phyloP scores from a whole-genome alignment of 2,797 vertebrate genomes.

The Falco berigora region DNA sequence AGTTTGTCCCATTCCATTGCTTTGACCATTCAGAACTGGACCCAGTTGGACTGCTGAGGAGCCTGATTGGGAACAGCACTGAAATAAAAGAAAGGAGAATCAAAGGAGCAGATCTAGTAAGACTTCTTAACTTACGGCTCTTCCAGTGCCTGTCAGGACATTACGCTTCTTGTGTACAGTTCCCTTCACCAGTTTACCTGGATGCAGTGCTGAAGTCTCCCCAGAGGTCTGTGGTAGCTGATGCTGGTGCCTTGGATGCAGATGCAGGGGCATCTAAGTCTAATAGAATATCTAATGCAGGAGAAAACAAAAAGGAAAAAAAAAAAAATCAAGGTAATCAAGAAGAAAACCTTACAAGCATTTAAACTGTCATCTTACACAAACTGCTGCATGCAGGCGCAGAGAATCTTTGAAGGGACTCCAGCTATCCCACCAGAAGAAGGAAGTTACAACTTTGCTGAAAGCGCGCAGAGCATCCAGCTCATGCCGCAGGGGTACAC shows the following conservation, averaged over 20 bases:
- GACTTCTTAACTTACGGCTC: background rate
- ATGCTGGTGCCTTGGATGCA: conserved; percentile 67
- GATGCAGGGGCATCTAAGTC: conserved; percentile 84
- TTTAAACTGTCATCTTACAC: background rate
- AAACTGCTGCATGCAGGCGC: background rate
- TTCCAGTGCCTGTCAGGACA: background rate
- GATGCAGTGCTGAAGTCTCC: conserved; percentile 87
- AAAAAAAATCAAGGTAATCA: background rate
- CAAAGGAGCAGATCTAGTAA: background rate
- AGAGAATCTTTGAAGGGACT: background rate
- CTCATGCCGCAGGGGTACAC: background rate
- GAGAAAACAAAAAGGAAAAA: too few relatives aligned
- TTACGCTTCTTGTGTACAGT: background rate
- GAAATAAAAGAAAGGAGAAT: conserved; percentile 30
- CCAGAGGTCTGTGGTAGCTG: conserved; percentile 82
- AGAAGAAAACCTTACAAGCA: background rate
- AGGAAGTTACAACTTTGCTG: background rate
- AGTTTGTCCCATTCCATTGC: conserved; percentile 37
- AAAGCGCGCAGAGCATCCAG: background rate
- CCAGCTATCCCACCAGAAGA: background rate
- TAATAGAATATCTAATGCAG: conserved; percentile 79
- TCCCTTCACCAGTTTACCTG: conserved; percentile 72
- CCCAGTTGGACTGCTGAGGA: conserved; percentile 86
- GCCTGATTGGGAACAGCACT: conserved; percentile 72
- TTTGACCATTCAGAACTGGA: conserved; percentile 81